Conservation (phyloP, 2,888 invertebrate species). For the Drosophila monieri region DNA sequence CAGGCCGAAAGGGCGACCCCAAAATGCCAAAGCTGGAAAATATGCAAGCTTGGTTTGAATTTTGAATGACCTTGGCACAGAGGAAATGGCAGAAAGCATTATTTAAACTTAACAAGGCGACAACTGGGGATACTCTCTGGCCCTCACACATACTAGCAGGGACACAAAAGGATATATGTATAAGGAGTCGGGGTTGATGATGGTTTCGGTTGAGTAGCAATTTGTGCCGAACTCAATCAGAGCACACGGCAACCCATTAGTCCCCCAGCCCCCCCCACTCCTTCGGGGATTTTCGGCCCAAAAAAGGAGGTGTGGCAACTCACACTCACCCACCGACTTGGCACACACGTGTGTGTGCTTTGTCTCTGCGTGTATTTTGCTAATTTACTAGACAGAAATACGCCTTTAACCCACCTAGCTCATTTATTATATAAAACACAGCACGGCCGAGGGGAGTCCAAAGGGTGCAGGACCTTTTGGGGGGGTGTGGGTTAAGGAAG, state of each 20-base stretch:
- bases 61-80: conserved; percentile 84
- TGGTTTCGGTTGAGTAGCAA: conserved; percentile 66
- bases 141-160: conserved; percentile 17
- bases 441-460: conserved; percentile 22
- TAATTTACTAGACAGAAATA: conserved; percentile 83
- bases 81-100: conserved; percentile 78
- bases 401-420: conserved; percentile 83
- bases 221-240: conserved; percentile 79
- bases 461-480: conserved; percentile 24
- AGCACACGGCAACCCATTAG: conserved; percentile 74
- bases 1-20: conserved; percentile 28
- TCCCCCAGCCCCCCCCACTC: conserved; percentile 59
- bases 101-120: conserved; percentile 77
- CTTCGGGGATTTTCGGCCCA: conserved; percentile 48
- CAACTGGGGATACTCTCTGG: conserved; percentile 54
- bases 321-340: conserved; percentile 8
- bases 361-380: conserved; percentile 77
- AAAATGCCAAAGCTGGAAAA: conserved; percentile 38
- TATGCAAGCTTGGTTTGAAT: conserved; percentile 81
- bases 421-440: conserved; percentile 82
- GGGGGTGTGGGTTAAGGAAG: conserved; percentile 16
- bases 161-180: conserved; percentile 8
- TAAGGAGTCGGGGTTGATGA: conserved; percentile 43
- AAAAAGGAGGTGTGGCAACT: conserved; percentile 46
- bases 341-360: conserved; percentile 29